Base-by-base conservation (phyloP, 1,140 invertebrate species). In the Calephelis nemesis region DNA sequence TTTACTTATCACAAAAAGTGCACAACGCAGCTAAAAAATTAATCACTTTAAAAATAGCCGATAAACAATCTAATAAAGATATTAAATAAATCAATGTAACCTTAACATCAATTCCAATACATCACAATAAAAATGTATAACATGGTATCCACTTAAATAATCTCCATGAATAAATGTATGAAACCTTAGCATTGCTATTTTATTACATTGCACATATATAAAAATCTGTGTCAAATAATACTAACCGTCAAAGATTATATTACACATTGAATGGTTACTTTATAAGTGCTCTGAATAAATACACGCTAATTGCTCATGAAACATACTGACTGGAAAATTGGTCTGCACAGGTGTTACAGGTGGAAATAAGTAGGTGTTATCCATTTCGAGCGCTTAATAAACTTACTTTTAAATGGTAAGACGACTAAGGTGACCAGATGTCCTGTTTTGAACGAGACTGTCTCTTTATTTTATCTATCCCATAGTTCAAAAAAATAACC, bases 281-380 rank as follows among this genome's bases (percentile, higher is more conserved):
- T 71, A 74, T 72, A 78, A 74, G 50, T 72, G 78, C 71, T 72
- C 60, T 65, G 60, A 71, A 60, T 52, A 62, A 65, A 67, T 74
- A 69, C 68, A 63, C 58, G 70, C 74, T 84, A 84, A 84, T 87
- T 79, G 78, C 72, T 76, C 74, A 79, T 78, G 74, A 79, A 78
- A 78, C 52, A 77, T 76, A 70, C 74, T 78, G 75, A 72, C 65
- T 69, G 63, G 54, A 71, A 67, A 70, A 74, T 79, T 76, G 70
- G 64, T 58, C 62, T 69, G 68, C 63, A 71, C 74, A 75, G 74
- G 74, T 75, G 74, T 62, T 71, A 54, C 64, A 63, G 64, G 62
- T 68, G 47, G 48, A 42, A 73, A 39, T 58, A 58, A 58, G 11
- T 58, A 58, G 11, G 19, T 67, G 65, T 67, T 73, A 81, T 81